Evolutionary conservation across 2,797 vertebrate genomes (phyloP), one percentile per base, ranked within the genome.

Genomic region (Channallabes apus): DNA sequence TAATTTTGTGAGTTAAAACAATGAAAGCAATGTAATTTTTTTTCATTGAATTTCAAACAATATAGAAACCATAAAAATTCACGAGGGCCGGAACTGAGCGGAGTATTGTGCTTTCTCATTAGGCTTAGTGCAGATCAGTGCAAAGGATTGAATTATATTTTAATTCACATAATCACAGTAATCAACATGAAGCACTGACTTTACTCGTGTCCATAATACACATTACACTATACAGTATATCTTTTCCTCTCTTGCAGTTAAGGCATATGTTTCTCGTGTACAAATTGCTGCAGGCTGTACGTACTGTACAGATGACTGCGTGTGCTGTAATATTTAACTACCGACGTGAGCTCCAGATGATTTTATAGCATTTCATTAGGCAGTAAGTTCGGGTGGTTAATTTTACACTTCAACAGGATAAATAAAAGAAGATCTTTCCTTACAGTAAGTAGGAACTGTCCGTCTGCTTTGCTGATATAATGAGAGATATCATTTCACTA

Each of bases 291-390:
- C 22, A 58, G 51, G n/a, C 72, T 56, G 72, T 29, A 29, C 54
- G 0, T 56, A 15, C 27, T 56, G 27, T 76, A 27, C 11, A 51
- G 24, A 46, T 46, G 51, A 54, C n/a, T 75, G 24, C 27, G 71
- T 29, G 46, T 15, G n/a, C 4, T 6, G 11, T 59, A 6, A 29
- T 35, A 32, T 22, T 77, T 51, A 58, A 61, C 20, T 24, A 6
- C 2, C 22, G 24, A 38, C 0, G 11, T 78, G 32, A 78, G 76
- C 6, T 6, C 51, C 73, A 76, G 46, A 29, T 6, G 1, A 56
- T 32, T 59, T 77, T 77, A 77, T 22, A 35, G 56, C n/a, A 56
- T 59, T 77, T 77, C 29, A 59, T 35, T 35, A 77, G 58, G 29
- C 32, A 1, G 24, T 38, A 32, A 1, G 0, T 9, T 35, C 20